Percentiles rank a stretch among this genome's conserved stretches.
Evolutionary conservation across 2,888 invertebrate genomes (phyloP).

Genomic region (Rosalia funebris): DNA sequence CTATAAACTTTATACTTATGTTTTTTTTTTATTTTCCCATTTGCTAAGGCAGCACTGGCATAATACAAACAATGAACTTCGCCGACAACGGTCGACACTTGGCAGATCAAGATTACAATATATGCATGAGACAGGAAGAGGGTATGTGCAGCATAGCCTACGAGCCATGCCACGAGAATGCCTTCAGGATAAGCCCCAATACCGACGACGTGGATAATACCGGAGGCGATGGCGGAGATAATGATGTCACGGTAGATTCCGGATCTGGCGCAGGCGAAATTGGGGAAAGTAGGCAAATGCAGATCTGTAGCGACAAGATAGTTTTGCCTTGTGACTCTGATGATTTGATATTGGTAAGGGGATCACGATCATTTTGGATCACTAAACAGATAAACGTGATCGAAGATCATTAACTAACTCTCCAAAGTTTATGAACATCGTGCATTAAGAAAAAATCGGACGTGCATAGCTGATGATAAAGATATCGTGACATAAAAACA

Average conservation of each 20-base stretch:
- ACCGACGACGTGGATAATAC: slow-evolving; percentile 19
- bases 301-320: slow-evolving; percentile 76
- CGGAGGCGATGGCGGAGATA: background rate
- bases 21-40: too few species aligned
- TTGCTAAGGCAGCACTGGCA: slow-evolving; percentile 61
- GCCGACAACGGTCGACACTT: slow-evolving; percentile 84
- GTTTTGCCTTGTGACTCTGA: slow-evolving; percentile 87
- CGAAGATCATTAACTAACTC: too few species aligned
- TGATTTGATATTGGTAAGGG: slow-evolving; percentile 78
- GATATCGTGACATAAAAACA: too few species aligned
- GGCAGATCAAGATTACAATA: slow-evolving; percentile 80
- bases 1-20: too few species aligned
- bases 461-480: too few species aligned
- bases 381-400: too few species aligned
- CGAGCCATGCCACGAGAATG: slow-evolving; percentile 78
- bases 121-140: slow-evolving; percentile 77
- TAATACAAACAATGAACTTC: slow-evolving; percentile 82
- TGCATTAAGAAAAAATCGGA: too few species aligned
- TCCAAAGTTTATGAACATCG: too few species aligned
- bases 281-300: slow-evolving; percentile 46
- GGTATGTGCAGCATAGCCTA: slow-evolving; percentile 82
- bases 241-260: slow-evolving; percentile 21
- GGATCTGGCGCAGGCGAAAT: slow-evolving; percentile 26
- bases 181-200: slow-evolving; percentile 77
- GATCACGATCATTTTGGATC: too few species aligned